A percentile compares a stretch with the other conserved stretches of the same genome.
phyloP scores from a whole-genome alignment of 2,797 vertebrate genomes.

The Clamator glandarius region DNA sequence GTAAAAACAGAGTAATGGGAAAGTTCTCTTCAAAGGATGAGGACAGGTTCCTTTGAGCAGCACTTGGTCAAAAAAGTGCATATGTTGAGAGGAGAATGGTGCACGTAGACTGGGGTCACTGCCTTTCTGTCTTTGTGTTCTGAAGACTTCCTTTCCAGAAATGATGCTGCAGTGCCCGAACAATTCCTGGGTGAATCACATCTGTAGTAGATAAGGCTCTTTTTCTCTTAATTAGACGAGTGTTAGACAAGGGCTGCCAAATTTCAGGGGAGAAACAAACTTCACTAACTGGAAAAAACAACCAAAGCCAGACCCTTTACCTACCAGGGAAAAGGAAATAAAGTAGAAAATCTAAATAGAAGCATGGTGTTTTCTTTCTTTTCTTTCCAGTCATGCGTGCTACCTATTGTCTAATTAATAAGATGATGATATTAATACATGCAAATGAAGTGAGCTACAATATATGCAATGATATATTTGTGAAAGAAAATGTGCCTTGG shows the following conservation, averaged over 20 bases:
- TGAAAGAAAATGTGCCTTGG: background rate
- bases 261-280: background rate
- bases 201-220: background rate
- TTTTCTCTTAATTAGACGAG: background rate
- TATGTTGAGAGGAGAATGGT: background rate
- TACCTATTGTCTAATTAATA: background rate
- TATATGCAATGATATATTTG: background rate
- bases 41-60: background rate
- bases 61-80: background rate
- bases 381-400: background rate
- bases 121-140: background rate
- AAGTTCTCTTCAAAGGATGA: background rate
- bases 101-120: background rate
- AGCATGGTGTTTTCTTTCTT: background rate
- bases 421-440: background rate
- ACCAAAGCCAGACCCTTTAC: background rate
- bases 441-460: background rate
- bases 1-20: slow-evolving; percentile 19
- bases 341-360: background rate
- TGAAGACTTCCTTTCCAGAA: background rate
- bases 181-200: background rate
- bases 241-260: background rate
- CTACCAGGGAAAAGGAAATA: background rate
- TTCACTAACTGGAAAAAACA: background rate
- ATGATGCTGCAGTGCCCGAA: background rate